Evolutionary conservation across 2,888 invertebrate genomes (phyloP), one percentile per base, ranked within the genome.

Genomic region (Eupithecia dodoneata): DNA sequence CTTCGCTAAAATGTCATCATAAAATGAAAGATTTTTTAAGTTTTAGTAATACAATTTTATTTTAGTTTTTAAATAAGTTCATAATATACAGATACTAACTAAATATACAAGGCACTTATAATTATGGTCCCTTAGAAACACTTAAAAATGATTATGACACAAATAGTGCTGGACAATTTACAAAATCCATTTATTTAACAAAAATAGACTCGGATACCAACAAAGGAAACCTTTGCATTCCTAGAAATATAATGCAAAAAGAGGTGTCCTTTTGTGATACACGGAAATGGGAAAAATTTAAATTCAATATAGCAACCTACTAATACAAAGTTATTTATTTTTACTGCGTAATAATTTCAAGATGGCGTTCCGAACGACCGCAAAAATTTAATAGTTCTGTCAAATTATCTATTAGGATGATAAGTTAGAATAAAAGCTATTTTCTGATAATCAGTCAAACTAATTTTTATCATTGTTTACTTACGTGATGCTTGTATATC

Each of bases 51-150:
- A 86, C 83, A 79, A 85, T 83, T 88, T 87, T 86, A 87, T 87
- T 89, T 83, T 80, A 83, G 83, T 86, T 81, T 79, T 86, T 87
- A 86, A 87, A 87, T 87, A 86, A 84, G 79, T 86, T 89, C 89
- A 87, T 91, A 87, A 87, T 89, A 91, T 92, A 92, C 90, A 94
- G 85, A 90, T 86, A 87, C 80, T 85, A 84, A 84, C 84, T 82
- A 81, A 83, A 91, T 89, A 88, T 88, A 85, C 90, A 94, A 94
- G 94, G 94, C 94, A 94, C 94, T 93, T 93, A 91, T 86, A 83
- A 87, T 90, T 92, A 93, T 94, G 94, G 94, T 94, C 94, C 94
- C 94, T 86, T 87, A 88, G 87, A 87, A 88, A 86, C 83, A 87
- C 87, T 86, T 87, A 90, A 84, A 87, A 59, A 80, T 83, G 80